A percentile compares a stretch with the other conserved stretches of the same genome.
phyloP scores from a whole-genome alignment of 2,888 invertebrate genomes.

The Caenorhabditis doughertyi region DNA sequence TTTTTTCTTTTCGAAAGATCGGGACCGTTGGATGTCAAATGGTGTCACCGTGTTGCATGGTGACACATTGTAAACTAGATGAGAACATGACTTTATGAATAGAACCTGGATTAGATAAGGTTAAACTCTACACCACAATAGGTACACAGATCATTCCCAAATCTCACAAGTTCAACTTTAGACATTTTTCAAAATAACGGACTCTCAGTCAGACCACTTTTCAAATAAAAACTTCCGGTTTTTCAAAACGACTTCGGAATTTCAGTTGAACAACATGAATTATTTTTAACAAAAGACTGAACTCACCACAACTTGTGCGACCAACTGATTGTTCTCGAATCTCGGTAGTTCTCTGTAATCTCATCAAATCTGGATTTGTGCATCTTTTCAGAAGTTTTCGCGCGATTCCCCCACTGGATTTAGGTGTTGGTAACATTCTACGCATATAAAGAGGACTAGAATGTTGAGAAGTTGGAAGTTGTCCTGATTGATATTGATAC shows the following conservation, averaged over 20 bases:
- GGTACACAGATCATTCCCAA: no score
- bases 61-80: background rate
- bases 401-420: conserved; percentile 53
- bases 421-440: conserved; percentile 54
- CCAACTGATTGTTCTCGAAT: conserved; percentile 55
- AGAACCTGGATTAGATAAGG: no score
- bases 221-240: conserved; percentile 12
- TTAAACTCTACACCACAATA: no score
- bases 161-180: background rate
- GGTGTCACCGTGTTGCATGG: background rate
- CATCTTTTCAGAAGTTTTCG: conserved; percentile 60
- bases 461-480: conserved; percentile 54
- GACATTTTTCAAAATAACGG: no score
- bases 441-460: conserved; percentile 56
- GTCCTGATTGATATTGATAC: conserved; percentile 43
- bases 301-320: conserved; percentile 58
- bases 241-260: background rate
- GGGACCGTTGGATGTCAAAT: background rate
- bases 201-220: background rate
- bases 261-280: background rate
- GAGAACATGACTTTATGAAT: background rate
- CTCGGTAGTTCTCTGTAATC: conserved; percentile 64
- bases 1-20: background rate
- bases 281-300: background rate
- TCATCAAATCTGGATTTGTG: conserved; percentile 65